Evolutionary conservation across 2,113 vertebrate species (phyloP).

Genomic region (Apistogramma diplotaenia): DNA sequence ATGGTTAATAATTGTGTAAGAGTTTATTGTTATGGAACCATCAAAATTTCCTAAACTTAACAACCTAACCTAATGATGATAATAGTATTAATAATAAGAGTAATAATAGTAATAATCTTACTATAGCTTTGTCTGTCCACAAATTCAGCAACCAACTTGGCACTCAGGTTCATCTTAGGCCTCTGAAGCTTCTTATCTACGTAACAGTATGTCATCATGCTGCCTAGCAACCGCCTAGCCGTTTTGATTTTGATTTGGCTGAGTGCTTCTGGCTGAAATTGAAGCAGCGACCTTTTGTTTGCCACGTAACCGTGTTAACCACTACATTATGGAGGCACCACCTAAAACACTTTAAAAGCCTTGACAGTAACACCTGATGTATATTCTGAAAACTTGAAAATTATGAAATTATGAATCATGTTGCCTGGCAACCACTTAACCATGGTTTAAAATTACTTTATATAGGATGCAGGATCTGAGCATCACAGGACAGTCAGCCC

Average conservation of each 20-base stretch:
- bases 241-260: too few species aligned
- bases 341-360: neutral
- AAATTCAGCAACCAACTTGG: neutral
- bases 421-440: too few species aligned
- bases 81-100: neutral
- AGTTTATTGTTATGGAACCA: neutral
- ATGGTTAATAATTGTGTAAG: neutral
- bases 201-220: neutral
- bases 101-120: neutral
- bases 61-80: neutral
- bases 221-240: neutral
- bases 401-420: neutral
- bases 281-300: too few species aligned
- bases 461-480: too few species aligned
- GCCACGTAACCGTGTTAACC: too few species aligned
- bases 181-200: neutral
- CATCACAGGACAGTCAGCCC: too few species aligned
- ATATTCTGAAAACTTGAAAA: neutral
- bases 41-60: neutral
- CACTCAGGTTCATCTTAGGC: neutral
- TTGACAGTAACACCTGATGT: neutral
- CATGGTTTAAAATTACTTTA: too few species aligned
- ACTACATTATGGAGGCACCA: neutral
- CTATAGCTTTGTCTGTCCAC: neutral
- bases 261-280: too few species aligned